Evolutionary conservation across 1,140 invertebrate species (phyloP).

Genomic region (Marisa cornuarietis): DNA sequence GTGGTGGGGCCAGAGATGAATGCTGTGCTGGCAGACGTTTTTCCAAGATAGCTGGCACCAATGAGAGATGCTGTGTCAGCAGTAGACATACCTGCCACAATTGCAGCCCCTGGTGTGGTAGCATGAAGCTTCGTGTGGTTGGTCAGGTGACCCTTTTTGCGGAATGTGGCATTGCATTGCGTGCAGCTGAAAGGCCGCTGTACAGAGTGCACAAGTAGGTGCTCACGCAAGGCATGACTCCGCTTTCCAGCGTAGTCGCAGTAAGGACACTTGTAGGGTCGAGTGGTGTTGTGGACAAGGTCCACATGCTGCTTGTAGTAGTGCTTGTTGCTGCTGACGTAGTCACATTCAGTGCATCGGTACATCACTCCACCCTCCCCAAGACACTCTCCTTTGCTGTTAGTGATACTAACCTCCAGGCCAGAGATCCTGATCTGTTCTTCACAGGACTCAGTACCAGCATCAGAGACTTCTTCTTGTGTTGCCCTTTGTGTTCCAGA

Average conservation of each 20-base stretch:
- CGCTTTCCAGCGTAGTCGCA: conserved; percentile 66
- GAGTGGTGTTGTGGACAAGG: conserved; percentile 59
- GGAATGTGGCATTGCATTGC: conserved; percentile 63
- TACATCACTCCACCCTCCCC: conserved; percentile 1
- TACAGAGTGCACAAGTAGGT: conserved; percentile 62
- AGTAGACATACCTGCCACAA: conserved; percentile 34
- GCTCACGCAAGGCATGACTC: conserved; percentile 61
- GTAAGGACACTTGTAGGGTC: conserved; percentile 63
- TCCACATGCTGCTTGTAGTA: conserved; percentile 64
- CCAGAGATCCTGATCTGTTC: too few relatives aligned
- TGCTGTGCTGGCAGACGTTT: too few relatives aligned
- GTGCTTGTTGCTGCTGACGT: conserved; percentile 61
- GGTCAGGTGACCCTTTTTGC: conserved; percentile 64
- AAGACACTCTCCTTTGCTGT: neutral
- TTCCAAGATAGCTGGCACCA: neutral
- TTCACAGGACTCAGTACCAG: too few relatives aligned
- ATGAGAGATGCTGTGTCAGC: neutral
- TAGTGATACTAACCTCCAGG: neutral
- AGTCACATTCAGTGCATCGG: conserved; percentile 55
- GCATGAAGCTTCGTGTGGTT: conserved; percentile 63
- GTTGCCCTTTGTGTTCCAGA: neutral
- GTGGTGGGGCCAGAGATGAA: neutral
- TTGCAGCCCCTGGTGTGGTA: conserved; percentile 43
- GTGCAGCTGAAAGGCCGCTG: conserved; percentile 60
- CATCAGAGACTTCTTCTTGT: neutral